Evolutionary conservation across 1,140 invertebrate species (phyloP).

Genomic region (Delia radicum): DNA sequence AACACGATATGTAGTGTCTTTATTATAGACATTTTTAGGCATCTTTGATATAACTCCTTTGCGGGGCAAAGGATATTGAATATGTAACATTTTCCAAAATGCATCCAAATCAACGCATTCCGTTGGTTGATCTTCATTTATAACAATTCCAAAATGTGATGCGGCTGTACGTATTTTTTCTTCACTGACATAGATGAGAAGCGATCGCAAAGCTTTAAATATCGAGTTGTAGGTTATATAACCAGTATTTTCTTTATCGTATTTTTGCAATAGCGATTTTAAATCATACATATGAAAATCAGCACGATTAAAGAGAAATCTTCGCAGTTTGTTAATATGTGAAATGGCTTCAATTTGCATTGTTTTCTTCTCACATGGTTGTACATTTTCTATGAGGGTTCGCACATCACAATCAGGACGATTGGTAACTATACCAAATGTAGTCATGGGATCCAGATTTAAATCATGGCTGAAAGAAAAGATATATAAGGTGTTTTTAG

Average conservation of each 20-base stretch:
- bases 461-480: constrained; percentile 28
- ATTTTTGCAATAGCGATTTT: constrained; percentile 31
- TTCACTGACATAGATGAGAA: constrained; percentile 33
- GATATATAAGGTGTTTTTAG: no score
- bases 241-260: constrained; percentile 33
- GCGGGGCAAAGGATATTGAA: constrained; percentile 37
- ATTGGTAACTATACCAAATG: constrained; percentile 21
- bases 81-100: constrained; percentile 35
- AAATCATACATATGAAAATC: constrained; percentile 37
- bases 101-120: constrained; percentile 37
- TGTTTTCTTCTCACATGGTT: constrained; percentile 25
- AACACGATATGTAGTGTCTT: constrained; percentile 41
- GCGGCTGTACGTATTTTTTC: constrained; percentile 32
- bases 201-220: constrained; percentile 31
- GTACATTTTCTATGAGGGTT: constrained; percentile 36
- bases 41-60: constrained; percentile 27
- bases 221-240: constrained; percentile 31
- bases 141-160: constrained; percentile 36
- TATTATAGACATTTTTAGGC: constrained; percentile 26
- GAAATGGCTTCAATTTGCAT: constrained; percentile 31
- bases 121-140: constrained; percentile 32
- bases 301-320: constrained; percentile 30
- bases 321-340: constrained; percentile 39
- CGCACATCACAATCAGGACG: constrained; percentile 32
- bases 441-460: constrained; percentile 31